A percentile compares a stretch with the other conserved stretches of the same genome.
These are phyloP conservation scores for Cisticola juncidis DNA, from an alignment of 2,113 vertebrate species.

Conservation along the genomic window DNA sequence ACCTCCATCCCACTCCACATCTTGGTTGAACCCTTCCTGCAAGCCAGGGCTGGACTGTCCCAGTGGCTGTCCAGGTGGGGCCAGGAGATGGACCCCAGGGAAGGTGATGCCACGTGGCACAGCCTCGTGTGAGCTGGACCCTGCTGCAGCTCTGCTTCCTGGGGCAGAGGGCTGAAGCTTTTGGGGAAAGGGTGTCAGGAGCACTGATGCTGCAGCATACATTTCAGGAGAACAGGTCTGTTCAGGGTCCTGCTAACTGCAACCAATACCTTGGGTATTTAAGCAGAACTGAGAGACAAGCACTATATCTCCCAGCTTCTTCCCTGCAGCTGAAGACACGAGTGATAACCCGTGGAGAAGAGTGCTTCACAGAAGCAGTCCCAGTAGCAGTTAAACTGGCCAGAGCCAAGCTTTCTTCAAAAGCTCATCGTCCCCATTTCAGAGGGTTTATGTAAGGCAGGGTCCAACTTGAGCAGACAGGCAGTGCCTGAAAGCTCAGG, in stretches of 20 bases:
- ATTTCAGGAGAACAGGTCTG: not conserved
- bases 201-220: not conserved
- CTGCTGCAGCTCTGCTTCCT: not conserved
- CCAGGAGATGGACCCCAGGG: not conserved
- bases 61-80: not conserved
- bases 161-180: not conserved
- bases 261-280: not conserved
- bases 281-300: not conserved
- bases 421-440: not conserved
- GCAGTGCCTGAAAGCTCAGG: not conserved
- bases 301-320: not conserved
- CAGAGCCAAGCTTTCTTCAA: not conserved
- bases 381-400: not conserved
- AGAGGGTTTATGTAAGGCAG: not conserved
- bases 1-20: not conserved
- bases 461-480: not conserved
- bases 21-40: not conserved
- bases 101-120: not conserved
- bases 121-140: fast-evolving
- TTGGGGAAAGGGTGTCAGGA: not conserved
- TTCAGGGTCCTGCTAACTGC: not conserved
- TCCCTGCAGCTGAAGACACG: not conserved
- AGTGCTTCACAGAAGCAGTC: not conserved
- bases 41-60: not conserved
- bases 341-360: fast-evolving